A percentile compares a stretch with the other conserved stretches of the same genome.
Conservation (phyloP, 1,140 invertebrate genomes). For the Agrilus planipennis region DNA sequence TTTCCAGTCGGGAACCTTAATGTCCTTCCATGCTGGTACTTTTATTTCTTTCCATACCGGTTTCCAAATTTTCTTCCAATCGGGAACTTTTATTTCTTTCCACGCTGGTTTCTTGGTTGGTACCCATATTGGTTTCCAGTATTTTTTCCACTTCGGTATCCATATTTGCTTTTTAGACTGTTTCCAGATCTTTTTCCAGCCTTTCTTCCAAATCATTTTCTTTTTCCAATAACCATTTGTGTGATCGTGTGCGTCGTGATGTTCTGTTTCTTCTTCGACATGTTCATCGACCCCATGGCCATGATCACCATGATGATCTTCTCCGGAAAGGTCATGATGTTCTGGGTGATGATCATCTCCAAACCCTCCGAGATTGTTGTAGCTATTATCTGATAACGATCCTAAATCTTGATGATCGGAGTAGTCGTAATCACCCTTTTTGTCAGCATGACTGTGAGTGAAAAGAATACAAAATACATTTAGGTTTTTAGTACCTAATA, state of each 20-base stretch:
- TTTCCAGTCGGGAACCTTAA: constrained; percentile 53
- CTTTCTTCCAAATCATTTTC: constrained; percentile 65
- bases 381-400: no score
- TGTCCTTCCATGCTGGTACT: constrained; percentile 54
- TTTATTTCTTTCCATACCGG: constrained; percentile 60
- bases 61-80: constrained; percentile 58
- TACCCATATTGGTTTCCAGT: constrained; percentile 55
- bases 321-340: constrained; percentile 15
- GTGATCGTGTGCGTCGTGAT: constrained; percentile 49
- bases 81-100: constrained; percentile 53
- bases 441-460: no score
- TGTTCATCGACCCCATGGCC: constrained; percentile 39
- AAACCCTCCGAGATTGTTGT: no score
- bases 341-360: constrained; percentile 18
- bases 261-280: constrained; percentile 39
- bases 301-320: constrained; percentile 21
- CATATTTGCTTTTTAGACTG: constrained; percentile 60
- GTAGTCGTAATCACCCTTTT: no score
- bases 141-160: constrained; percentile 42
- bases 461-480: no score
- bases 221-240: constrained; percentile 71
- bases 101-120: constrained; percentile 53
- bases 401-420: no score
- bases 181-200: constrained; percentile 72
- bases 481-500: no score